Percentiles rank a stretch among this genome's conserved stretches.
Evolutionary conservation across 2,888 invertebrate genomes (phyloP).

Genomic region (Drosophila nr. fundita): DNA sequence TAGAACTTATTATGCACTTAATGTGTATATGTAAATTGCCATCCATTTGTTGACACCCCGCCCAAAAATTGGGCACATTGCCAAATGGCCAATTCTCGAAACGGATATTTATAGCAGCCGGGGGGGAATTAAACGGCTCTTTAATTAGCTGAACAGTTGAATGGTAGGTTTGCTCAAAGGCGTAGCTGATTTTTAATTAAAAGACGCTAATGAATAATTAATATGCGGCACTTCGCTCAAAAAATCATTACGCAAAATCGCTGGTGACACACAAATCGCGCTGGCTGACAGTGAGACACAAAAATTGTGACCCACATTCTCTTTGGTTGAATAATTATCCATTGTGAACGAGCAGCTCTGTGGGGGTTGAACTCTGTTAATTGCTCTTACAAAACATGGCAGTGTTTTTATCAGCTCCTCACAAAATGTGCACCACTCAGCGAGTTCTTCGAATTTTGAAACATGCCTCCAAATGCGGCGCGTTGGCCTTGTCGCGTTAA

Average conservation of each 20-base stretch:
- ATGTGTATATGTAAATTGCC: no score
- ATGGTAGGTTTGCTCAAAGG: slow-evolving; percentile 16
- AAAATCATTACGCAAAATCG: slow-evolving; percentile 30
- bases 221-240: slow-evolving; percentile 32
- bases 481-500: slow-evolving; percentile 66
- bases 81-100: slow-evolving; percentile 42
- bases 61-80: slow-evolving; percentile 30
- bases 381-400: slow-evolving; percentile 42
- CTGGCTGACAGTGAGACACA: slow-evolving; percentile 25
- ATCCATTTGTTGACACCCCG: slow-evolving; percentile 15
- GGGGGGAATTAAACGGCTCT: slow-evolving; percentile 43
- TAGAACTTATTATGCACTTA: not conserved
- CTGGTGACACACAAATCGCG: slow-evolving; percentile 49
- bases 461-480: slow-evolving; percentile 53
- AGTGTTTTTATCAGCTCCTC: slow-evolving; percentile 42
- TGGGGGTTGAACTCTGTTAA: slow-evolving; percentile 31
- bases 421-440: slow-evolving; percentile 35
- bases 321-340: slow-evolving; percentile 31
- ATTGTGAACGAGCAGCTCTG: slow-evolving; percentile 29
- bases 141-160: slow-evolving; percentile 49
- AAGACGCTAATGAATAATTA: slow-evolving; percentile 50
- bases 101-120: slow-evolving; percentile 37
- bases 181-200: slow-evolving; percentile 45
- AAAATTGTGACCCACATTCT: slow-evolving; percentile 51
- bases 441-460: slow-evolving; percentile 58